phyloP scores from a whole-genome alignment of 2,888 invertebrate genomes.

The Lottia scabra region DNA sequence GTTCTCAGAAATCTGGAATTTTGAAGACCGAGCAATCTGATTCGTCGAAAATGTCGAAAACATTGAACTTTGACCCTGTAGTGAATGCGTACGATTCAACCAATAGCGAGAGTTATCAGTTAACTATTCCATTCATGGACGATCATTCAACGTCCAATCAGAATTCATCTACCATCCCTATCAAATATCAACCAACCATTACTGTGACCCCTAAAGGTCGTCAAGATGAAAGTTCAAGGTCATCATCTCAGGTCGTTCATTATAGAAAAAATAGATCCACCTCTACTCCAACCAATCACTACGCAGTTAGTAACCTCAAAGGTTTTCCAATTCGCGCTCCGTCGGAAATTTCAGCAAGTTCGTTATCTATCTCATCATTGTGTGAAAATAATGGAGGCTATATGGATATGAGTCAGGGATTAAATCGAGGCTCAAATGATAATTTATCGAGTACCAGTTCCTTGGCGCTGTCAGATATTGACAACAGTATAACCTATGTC shows the following conservation, averaged over 20 bases:
- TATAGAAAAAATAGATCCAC: neutral
- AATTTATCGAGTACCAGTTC: constrained; percentile 32
- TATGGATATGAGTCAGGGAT: constrained; percentile 36
- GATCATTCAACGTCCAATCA: neutral
- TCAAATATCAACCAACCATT: constrained; percentile 51
- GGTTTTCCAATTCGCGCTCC: constrained; percentile 22
- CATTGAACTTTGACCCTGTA: constrained; percentile 58
- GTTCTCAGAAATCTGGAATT: constrained; percentile 48
- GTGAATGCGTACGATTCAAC: constrained; percentile 56
- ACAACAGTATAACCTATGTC: constrained; percentile 49
- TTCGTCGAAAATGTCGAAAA: constrained; percentile 42
- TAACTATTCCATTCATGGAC: constrained; percentile 34
- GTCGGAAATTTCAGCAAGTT: constrained; percentile 24
- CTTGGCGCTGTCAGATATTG: constrained; percentile 34
- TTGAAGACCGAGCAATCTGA: constrained; percentile 53
- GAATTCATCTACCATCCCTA: constrained; percentile 27
- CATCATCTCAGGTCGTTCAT: constrained; percentile 8
- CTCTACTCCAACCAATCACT: constrained; percentile 1
- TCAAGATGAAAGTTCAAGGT: constrained; percentile 16
- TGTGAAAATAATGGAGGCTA: constrained; percentile 35
- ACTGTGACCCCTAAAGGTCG: constrained; percentile 43
- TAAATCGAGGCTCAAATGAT: constrained; percentile 22
- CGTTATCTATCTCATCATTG: constrained; percentile 26
- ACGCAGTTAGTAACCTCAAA: constrained; percentile 24
- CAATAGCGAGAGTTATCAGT: constrained; percentile 46